Conservation (phyloP, 2,888 invertebrate species). For the Anoplius nigerrimus region DNA sequence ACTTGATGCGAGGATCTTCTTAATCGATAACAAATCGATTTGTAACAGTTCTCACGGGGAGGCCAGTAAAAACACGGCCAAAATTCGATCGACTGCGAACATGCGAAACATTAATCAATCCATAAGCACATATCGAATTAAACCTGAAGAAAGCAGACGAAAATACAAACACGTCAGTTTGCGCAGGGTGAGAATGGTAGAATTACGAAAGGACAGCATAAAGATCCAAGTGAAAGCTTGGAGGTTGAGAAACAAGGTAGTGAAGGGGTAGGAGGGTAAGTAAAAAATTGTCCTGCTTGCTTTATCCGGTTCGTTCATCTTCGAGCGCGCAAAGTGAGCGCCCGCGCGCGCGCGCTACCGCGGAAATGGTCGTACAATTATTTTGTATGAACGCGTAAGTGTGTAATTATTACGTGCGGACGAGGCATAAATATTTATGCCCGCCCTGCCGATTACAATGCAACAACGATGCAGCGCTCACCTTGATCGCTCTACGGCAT, state of each 20-base stretch:
- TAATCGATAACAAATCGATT: slow-evolving; percentile 6
- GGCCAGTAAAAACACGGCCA: no score
- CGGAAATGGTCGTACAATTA: slow-evolving; percentile 41
- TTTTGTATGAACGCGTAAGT: slow-evolving; percentile 45
- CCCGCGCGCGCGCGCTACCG: slow-evolving; percentile 10
- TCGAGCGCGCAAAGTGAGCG: neutral
- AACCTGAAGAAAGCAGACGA: no score
- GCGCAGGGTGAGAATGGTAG: neutral
- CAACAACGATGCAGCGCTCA: slow-evolving; percentile 5
- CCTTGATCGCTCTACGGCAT: slow-evolving; percentile 2
- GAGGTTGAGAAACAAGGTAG: no score
- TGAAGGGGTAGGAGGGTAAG: neutral
- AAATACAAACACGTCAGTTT: no score
- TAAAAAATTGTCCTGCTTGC: neutral
- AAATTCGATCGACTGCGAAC: no score
- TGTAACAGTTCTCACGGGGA: neutral
- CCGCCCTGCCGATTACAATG: slow-evolving; percentile 23
- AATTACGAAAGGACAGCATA: neutral
- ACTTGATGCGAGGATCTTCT: neutral
- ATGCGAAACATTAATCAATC: no score
- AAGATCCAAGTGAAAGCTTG: neutral
- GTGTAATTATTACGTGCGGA: slow-evolving; percentile 46
- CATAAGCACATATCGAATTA: no score
- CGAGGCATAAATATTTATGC: slow-evolving; percentile 49
- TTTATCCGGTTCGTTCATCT: no score